These are phyloP conservation scores for Oscheius sp. DNA, from an alignment of 2,888 invertebrate species.

Conservation along the genomic window DNA sequence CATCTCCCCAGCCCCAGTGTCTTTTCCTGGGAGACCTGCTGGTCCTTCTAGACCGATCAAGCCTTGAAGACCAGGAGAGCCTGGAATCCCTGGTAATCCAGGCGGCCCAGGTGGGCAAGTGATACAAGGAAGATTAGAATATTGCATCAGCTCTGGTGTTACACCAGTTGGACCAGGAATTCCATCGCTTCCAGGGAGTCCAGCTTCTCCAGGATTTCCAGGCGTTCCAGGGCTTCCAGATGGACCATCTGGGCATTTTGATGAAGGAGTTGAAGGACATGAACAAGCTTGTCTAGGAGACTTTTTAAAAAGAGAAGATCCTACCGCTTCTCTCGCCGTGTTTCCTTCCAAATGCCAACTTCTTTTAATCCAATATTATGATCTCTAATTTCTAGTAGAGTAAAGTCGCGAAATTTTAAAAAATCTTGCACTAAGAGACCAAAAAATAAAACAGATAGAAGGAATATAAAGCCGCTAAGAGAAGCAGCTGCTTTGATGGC, in stretches of 20 bases:
- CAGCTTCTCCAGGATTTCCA: not conserved
- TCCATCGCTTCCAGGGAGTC: not conserved
- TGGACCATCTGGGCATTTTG: not conserved
- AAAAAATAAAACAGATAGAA: not conserved
- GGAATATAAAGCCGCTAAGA: not conserved
- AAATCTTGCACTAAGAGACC: no score
- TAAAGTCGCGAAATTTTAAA: no score
- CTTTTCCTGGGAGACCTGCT: not conserved
- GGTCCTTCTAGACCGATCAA: not conserved
- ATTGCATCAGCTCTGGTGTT: not conserved
- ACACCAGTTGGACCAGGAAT: not conserved
- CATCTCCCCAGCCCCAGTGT: constrained; percentile 8
- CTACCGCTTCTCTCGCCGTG: no score
- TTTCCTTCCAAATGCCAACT: no score
- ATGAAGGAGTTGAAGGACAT: not conserved
- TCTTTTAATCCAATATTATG: no score
- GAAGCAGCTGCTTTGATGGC: not conserved
- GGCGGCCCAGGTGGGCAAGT: constrained; percentile 10
- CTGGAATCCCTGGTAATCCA: not conserved
- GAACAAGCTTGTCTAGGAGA: constrained; percentile 5
- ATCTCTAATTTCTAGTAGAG: no score
- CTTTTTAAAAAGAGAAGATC: not conserved
- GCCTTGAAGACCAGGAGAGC: not conserved
- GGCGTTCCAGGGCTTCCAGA: not conserved
- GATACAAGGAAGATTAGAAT: not conserved